Percentiles rank a stretch among this genome's conserved stretches.
Evolutionary conservation across 2,888 invertebrate genomes (phyloP).

Genomic region (Elysia crispata): DNA sequence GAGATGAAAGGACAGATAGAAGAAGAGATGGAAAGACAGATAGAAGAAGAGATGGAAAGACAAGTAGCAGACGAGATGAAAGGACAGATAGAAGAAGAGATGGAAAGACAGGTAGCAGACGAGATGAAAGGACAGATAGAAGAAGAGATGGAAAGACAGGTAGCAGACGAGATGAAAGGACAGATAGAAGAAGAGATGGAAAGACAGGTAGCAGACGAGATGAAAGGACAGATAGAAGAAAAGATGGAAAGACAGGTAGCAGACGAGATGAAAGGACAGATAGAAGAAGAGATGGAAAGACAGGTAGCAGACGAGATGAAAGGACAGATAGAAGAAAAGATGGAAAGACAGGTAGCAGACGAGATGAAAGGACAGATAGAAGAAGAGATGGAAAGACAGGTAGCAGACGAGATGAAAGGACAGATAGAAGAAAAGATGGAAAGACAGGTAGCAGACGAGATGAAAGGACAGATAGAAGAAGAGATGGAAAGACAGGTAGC

Average conservation of each 20-base stretch:
- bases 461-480: not conserved
- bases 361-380: not conserved
- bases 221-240: not conserved
- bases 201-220: not conserved
- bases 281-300: not conserved
- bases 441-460: not conserved
- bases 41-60: not conserved
- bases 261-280: not conserved
- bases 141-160: not conserved
- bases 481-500: not conserved
- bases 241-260: not conserved
- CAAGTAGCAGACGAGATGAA: not conserved
- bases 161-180: not conserved
- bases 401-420: not conserved
- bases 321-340: not conserved
- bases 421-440: not conserved
- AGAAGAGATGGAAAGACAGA: not conserved
- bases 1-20: no score
- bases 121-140: not conserved
- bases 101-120: not conserved
- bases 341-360: not conserved
- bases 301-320: not conserved
- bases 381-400: not conserved
- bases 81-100: not conserved
- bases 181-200: not conserved